Percentiles rank a stretch among this genome's conserved stretches.
phyloP scores from a whole-genome alignment of 2,888 invertebrate species.

The Ariolimax columbianus region DNA sequence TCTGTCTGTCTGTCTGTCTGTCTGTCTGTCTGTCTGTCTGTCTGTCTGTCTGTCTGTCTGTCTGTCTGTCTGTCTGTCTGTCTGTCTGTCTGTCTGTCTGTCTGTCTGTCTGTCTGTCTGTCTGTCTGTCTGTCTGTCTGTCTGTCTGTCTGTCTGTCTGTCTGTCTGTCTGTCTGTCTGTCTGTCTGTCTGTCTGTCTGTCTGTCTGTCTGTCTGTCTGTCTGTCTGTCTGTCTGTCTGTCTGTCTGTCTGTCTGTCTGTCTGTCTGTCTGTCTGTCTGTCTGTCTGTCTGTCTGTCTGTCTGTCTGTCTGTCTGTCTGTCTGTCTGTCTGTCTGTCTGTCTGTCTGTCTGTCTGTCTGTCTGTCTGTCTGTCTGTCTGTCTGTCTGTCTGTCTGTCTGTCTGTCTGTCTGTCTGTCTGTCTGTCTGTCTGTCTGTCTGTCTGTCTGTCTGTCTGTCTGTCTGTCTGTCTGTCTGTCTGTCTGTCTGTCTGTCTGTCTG shows the following conservation, averaged over 20 bases:
- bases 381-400: not conserved
- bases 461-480: too few relatives aligned
- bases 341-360: too few relatives aligned
- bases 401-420: slow-evolving; percentile 12
- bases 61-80: not conserved
- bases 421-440: not conserved
- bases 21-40: not conserved
- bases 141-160: not conserved
- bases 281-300: not conserved
- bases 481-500: too few relatives aligned
- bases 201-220: not conserved
- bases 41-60: not conserved
- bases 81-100: not conserved
- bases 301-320: too few relatives aligned
- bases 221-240: slow-evolving; percentile 10
- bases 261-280: slow-evolving; percentile 12
- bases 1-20: not conserved
- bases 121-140: not conserved
- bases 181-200: not conserved
- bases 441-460: too few relatives aligned
- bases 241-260: not conserved
- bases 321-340: too few relatives aligned
- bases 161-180: not conserved
- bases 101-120: not conserved
- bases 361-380: slow-evolving; percentile 3